Conservation (phyloP, 2,888 invertebrate genomes). For the Prosopocoilus inquinatus region DNA sequence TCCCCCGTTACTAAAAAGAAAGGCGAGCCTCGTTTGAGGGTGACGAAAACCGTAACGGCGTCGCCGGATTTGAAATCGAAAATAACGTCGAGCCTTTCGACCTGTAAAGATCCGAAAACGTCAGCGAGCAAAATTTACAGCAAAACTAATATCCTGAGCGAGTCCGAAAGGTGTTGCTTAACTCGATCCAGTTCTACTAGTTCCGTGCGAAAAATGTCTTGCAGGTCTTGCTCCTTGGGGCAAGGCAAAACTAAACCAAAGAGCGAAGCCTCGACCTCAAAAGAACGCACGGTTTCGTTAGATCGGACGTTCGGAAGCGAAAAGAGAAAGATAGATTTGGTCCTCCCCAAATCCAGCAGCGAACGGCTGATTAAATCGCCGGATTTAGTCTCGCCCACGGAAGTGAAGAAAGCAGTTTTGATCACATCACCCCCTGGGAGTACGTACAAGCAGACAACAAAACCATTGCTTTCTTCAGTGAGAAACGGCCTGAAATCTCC, state of each 20-base stretch:
- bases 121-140: conserved; percentile 50
- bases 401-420: conserved; percentile 48
- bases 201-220: conserved; percentile 21
- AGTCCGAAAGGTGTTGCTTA: conserved; percentile 10
- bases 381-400: conserved; percentile 59
- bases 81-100: conserved; percentile 45
- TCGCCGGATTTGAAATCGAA: conserved; percentile 45
- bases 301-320: conserved; percentile 60
- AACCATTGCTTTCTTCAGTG: conserved; percentile 45
- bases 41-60: conserved; percentile 40
- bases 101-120: conserved; percentile 45
- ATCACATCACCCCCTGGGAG: conserved; percentile 41
- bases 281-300: conserved; percentile 44
- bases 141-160: conserved; percentile 29
- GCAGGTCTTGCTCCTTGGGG: conserved; percentile 16
- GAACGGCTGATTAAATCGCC: conserved; percentile 51
- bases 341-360: conserved; percentile 33
- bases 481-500: conserved; percentile 36
- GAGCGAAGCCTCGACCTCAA: conserved; percentile 24
- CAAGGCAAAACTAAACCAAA: conserved; percentile 7
- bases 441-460: conserved; percentile 48
- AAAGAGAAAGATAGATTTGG: conserved; percentile 53
- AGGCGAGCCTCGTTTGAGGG: conserved; percentile 29
- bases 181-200: conserved; percentile 23
- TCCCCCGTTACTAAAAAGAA: conserved; percentile 38